Evolutionary conservation across 2,113 vertebrate species (phyloP).

Genomic region (Cnemophilus loriae): DNA sequence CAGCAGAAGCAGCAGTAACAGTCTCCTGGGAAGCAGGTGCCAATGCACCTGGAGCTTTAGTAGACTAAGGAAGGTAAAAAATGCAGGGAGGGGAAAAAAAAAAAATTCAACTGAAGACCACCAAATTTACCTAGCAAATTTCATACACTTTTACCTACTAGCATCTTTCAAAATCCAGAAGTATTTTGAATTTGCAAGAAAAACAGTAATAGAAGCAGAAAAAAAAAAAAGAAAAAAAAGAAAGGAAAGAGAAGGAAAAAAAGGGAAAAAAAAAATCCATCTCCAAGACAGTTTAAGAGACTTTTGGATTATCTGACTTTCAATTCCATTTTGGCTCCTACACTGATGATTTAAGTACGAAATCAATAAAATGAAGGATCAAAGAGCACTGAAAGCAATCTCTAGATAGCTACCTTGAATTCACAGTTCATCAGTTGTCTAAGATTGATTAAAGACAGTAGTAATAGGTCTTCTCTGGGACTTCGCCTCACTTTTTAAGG

Average conservation of each 20-base stretch:
- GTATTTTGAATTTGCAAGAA: not conserved
- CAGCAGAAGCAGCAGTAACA: constrained; percentile 75
- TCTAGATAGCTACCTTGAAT: not conserved
- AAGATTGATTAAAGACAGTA: not conserved
- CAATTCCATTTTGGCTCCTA: not conserved
- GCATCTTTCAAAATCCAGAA: not conserved
- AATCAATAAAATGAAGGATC: not conserved
- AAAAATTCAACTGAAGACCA: constrained; percentile 50
- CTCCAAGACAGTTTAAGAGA: not conserved
- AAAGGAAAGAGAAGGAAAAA: not conserved
- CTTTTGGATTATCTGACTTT: not conserved
- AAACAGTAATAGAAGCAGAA: not conserved
- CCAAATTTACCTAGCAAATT: constrained; percentile 18
- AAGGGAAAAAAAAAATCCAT: not conserved
- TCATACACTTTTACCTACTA: not conserved
- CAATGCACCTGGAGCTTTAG: constrained; percentile 87
- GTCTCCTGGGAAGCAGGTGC: constrained; percentile 82
- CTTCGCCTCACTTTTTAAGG: not conserved
- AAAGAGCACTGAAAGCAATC: not conserved
- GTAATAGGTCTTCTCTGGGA: not conserved
- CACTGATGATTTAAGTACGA: not conserved
- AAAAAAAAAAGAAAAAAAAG: not conserved
- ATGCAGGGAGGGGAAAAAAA: not conserved
- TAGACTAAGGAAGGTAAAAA: constrained; percentile 78
- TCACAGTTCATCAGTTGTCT: not conserved